Conservation (phyloP, 1,140 invertebrate genomes). For the Drosophila malerkotliana region DNA sequence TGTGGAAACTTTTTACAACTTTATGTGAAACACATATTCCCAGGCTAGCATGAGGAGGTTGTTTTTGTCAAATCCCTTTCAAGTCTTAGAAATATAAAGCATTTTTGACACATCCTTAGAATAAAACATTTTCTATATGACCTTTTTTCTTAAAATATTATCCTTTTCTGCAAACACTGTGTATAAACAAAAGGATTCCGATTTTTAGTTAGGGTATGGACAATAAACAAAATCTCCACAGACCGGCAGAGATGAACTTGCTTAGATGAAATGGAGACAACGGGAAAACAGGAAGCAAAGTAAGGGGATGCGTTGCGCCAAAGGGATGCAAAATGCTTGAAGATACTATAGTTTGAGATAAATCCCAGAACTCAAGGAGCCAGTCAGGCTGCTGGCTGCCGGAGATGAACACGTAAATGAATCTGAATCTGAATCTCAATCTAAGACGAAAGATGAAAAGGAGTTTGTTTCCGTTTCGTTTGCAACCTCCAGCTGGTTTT, state of each 20-base stretch:
- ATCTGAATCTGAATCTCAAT: slow-evolving; percentile 13
- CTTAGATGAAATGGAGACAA: slow-evolving; percentile 19
- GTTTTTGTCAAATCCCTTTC: neutral
- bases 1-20: neutral
- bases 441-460: slow-evolving; percentile 49
- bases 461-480: slow-evolving; percentile 69
- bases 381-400: neutral
- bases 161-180: neutral
- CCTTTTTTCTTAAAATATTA: neutral
- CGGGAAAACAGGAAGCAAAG: slow-evolving; percentile 23
- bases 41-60: neutral
- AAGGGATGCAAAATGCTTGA: slow-evolving; percentile 72
- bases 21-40: neutral
- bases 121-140: too few relatives aligned
- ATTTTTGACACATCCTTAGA: neutral
- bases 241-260: slow-evolving; percentile 31
- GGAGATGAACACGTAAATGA: slow-evolving; percentile 28
- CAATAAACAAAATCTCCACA: slow-evolving; percentile 34
- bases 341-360: slow-evolving; percentile 58
- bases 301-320: slow-evolving; percentile 42
- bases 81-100: neutral
- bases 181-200: neutral
- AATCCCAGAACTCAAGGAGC: slow-evolving; percentile 33
- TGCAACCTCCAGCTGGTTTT: slow-evolving; percentile 32
- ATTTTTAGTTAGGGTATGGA: slow-evolving; percentile 30